These are phyloP conservation scores for Pollachius pollachius DNA, from an alignment of 2,113 vertebrate species.

Conservation along the genomic window DNA sequence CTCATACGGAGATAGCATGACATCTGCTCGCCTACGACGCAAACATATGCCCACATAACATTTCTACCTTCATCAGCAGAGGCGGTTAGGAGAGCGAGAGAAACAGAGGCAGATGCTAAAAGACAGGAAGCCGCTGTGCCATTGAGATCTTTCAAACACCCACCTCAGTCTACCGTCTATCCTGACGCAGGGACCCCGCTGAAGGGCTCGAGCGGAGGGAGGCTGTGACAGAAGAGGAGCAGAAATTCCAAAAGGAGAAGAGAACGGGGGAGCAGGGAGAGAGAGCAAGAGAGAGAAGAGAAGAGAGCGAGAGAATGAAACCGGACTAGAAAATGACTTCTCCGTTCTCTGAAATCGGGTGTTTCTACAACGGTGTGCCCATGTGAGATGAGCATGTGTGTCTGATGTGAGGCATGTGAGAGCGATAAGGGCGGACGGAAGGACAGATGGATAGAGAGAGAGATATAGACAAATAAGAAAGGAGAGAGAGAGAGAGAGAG, in stretches of 20 bases:
- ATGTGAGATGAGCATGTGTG: conserved; percentile 46
- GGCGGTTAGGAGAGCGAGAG: conserved; percentile 29
- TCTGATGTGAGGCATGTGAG: conserved; percentile 36
- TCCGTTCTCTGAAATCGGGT: conserved; percentile 32
- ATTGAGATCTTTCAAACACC: conserved; percentile 50
- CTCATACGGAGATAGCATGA: conserved; percentile 24
- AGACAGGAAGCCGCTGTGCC: conserved; percentile 46
- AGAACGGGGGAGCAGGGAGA: background rate
- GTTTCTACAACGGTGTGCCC: conserved; percentile 28
- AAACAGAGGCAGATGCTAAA: conserved; percentile 25
- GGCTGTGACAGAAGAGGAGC: conserved; percentile 48
- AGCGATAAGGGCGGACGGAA: conserved; percentile 13
- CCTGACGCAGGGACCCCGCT: conserved; percentile 63
- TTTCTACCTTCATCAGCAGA: conserved; percentile 37
- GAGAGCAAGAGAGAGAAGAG: conserved; percentile 31
- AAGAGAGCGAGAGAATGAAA: conserved; percentile 22
- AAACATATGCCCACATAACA: conserved; percentile 31
- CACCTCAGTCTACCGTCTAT: conserved; percentile 71
- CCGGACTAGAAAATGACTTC: conserved; percentile 42
- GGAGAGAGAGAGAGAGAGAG: conserved; percentile 13
- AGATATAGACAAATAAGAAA: background rate
- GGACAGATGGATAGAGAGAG: conserved; percentile 38
- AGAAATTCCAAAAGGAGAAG: conserved; percentile 54
- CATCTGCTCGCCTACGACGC: conserved; percentile 26
- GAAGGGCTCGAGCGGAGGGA: conserved; percentile 48